These are phyloP conservation scores for Mus minutoides DNA, from an alignment of 2,797 vertebrate species.

Conservation along the genomic window DNA sequence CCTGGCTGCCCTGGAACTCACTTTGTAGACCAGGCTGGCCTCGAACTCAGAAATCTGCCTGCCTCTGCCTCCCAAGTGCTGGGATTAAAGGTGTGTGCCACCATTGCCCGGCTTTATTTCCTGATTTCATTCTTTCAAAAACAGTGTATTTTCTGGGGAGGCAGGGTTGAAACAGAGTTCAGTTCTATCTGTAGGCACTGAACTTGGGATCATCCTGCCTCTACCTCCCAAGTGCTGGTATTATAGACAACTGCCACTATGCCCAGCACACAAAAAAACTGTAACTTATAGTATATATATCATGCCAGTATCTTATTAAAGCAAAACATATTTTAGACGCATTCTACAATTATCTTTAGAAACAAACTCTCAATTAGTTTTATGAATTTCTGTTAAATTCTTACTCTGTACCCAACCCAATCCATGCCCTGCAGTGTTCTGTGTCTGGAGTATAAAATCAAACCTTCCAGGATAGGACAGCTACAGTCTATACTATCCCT, in stretches of 20 bases:
- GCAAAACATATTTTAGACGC: background rate
- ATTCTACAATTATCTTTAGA: constrained; percentile 30
- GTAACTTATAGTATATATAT: background rate
- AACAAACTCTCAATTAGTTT: background rate
- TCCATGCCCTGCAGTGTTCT: background rate
- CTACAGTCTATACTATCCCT: background rate
- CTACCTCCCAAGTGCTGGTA: background rate
- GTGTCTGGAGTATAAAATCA: background rate
- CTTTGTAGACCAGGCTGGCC: too few species aligned
- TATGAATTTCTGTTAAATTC: background rate
- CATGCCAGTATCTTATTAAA: constrained; percentile 17
- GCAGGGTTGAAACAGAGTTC: background rate
- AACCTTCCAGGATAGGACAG: background rate
- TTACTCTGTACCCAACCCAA: constrained; percentile 13
- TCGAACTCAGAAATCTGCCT: too few species aligned
- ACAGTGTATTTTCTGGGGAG: background rate
- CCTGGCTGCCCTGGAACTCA: too few species aligned
- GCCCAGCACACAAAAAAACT: background rate
- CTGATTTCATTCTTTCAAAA: constrained; percentile 47
- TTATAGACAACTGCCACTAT: background rate
- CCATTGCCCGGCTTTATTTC: too few species aligned
- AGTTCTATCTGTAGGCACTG: background rate
- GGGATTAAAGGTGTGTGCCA: too few species aligned
- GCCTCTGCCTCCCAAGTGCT: too few species aligned
- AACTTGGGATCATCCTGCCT: background rate